A percentile compares a stretch with the other conserved stretches of the same genome.
phyloP scores from a whole-genome alignment of 1,140 invertebrate genomes.

The Neotoxoptera formosana region DNA sequence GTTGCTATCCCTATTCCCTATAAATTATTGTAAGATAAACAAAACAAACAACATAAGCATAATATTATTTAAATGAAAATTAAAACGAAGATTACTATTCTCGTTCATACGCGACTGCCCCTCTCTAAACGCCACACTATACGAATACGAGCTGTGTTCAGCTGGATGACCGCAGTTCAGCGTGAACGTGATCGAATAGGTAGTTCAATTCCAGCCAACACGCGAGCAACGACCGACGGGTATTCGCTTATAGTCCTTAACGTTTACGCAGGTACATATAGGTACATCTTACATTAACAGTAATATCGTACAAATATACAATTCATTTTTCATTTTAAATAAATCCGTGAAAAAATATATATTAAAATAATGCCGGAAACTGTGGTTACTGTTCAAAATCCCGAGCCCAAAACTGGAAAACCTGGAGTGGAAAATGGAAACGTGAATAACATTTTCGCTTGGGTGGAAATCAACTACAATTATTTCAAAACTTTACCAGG shows the following conservation, averaged over 20 bases:
- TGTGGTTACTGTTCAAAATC: slow-evolving; percentile 38
- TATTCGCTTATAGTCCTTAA: background rate
- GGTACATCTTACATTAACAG: background rate
- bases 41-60: background rate
- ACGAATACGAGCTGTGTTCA: background rate
- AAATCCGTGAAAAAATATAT: background rate
- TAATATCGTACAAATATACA: background rate
- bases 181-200: slow-evolving; percentile 13
- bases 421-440: slow-evolving; percentile 62
- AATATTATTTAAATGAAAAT: background rate
- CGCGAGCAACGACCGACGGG: background rate
- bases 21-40: background rate
- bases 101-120: background rate
- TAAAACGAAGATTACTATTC: slow-evolving; percentile 2
- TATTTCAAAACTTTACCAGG: slow-evolving; percentile 68
- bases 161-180: background rate
- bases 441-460: slow-evolving; percentile 61
- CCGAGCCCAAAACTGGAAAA: slow-evolving; percentile 62
- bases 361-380: slow-evolving; percentile 25
- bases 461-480: slow-evolving; percentile 64
- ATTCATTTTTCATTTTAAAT: background rate
- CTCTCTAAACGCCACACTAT: background rate
- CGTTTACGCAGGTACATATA: background rate
- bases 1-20: background rate
- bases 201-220: slow-evolving; percentile 41